Percentiles rank a stretch among this genome's conserved stretches.
These are phyloP conservation scores for Patella depressa DNA, from an alignment of 2,888 invertebrate genomes.

Conservation along the genomic window DNA sequence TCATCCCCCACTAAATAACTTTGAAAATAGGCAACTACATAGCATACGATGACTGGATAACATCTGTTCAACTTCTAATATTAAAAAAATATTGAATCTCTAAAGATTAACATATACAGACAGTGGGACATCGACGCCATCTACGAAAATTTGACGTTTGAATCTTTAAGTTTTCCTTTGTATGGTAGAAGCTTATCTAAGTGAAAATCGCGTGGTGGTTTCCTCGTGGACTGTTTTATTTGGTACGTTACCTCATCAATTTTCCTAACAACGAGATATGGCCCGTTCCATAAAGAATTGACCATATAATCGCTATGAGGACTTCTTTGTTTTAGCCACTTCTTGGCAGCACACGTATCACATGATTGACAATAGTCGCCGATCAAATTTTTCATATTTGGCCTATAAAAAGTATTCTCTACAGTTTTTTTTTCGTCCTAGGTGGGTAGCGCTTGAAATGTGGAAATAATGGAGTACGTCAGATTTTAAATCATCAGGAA, in stretches of 20 bases:
- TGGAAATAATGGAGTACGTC: background rate
- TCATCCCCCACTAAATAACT: no score
- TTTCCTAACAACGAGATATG: background rate
- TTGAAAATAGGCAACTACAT: no score
- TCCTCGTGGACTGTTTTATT: background rate
- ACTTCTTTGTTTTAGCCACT: background rate
- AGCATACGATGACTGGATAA: no score
- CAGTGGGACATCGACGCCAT: background rate
- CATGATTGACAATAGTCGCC: background rate
- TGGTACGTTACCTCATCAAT: constrained; percentile 14
- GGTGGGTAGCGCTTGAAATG: background rate
- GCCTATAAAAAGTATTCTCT: constrained; percentile 11
- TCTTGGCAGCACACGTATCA: background rate
- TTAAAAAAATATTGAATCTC: no score
- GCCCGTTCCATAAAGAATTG: constrained; percentile 14
- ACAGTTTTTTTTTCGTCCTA: constrained; percentile 8
- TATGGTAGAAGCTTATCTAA: constrained; percentile 6
- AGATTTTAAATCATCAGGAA: background rate
- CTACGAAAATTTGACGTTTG: background rate
- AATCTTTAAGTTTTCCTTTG: background rate
- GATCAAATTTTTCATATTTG: constrained; percentile 1
- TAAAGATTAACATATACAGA: background rate
- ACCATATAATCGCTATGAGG: background rate
- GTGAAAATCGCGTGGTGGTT: background rate
- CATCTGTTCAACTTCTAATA: no score